Evolutionary conservation across 53 echinoderm and acorn worm genomes (phyloP).

Genomic region (Crossaster papposus): DNA sequence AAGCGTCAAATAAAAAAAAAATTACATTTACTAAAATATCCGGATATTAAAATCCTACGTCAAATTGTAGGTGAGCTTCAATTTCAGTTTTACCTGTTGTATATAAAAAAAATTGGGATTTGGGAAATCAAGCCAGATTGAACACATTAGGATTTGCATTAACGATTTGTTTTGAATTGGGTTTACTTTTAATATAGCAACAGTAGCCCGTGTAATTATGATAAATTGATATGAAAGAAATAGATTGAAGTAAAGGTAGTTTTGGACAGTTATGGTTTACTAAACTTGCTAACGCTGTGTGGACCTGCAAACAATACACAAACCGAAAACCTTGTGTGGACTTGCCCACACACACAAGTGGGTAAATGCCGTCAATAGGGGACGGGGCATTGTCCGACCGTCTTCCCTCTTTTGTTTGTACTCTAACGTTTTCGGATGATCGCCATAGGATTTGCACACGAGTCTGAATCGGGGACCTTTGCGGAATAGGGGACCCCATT

Average conservation of each 20-base stretch:
- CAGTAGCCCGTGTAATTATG: neutral
- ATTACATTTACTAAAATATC: no score
- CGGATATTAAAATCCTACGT: neutral
- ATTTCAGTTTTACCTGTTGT: neutral
- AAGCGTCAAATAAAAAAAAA: neutral
- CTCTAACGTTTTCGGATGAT: no score
- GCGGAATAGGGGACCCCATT: no score
- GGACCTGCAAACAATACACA: no score
- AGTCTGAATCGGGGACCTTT: no score
- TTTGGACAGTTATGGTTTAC: neutral
- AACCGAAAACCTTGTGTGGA: no score
- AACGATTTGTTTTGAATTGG: neutral
- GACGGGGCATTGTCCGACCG: no score
- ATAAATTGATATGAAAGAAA: neutral
- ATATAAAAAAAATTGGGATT: neutral
- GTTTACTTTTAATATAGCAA: neutral
- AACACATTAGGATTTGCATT: neutral
- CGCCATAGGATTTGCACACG: no score
- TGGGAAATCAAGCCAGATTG: neutral
- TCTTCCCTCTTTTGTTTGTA: no score
- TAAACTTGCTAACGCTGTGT: no score
- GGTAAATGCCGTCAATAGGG: no score
- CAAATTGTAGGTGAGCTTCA: neutral
- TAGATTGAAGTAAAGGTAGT: neutral
- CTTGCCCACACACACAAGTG: no score